Conservation (phyloP, 2,888 invertebrate species). For the Ischnus inquisitorius region DNA sequence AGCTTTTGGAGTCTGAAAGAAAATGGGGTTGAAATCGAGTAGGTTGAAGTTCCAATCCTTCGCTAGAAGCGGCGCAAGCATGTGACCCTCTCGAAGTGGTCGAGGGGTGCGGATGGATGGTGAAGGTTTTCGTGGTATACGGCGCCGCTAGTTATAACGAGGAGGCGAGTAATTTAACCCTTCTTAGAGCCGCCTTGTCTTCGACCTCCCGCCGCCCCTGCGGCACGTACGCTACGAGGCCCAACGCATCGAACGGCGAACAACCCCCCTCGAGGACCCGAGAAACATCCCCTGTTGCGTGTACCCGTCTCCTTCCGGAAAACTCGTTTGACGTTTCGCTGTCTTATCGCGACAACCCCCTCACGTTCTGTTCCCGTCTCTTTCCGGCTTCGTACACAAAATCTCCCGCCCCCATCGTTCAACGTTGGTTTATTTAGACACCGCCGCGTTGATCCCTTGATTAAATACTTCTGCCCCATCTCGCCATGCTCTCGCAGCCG, state of each 20-base stretch:
- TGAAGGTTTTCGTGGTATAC: slow-evolving; percentile 52
- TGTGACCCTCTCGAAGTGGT: slow-evolving; percentile 10
- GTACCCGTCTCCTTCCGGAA: slow-evolving; percentile 32
- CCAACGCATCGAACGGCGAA: slow-evolving; percentile 45
- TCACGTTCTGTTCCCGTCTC: slow-evolving; percentile 64
- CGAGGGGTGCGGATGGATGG: slow-evolving; percentile 36
- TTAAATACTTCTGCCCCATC: slow-evolving; percentile 80
- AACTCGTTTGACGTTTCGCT: slow-evolving; percentile 51
- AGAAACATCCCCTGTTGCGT: slow-evolving; percentile 49
- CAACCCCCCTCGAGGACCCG: slow-evolving; percentile 56
- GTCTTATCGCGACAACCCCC: slow-evolving; percentile 76
- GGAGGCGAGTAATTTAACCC: slow-evolving; percentile 80
- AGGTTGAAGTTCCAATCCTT: background rate
- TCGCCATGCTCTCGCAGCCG: slow-evolving; percentile 54
- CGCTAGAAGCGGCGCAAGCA: background rate
- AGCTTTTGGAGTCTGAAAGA: slow-evolving; percentile 24
- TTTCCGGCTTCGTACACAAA: slow-evolving; percentile 71
- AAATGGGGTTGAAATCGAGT: background rate
- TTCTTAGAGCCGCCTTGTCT: slow-evolving; percentile 80
- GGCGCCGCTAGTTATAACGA: slow-evolving; percentile 75
- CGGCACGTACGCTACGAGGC: slow-evolving; percentile 44
- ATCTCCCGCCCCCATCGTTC: slow-evolving; percentile 81
- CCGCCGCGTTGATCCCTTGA: slow-evolving; percentile 81
- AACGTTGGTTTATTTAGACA: slow-evolving; percentile 81
- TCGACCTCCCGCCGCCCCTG: slow-evolving; percentile 63